Evolutionary conservation across 2,113 vertebrate genomes (phyloP), one percentile per base, ranked within the genome.

Genomic region (Tauraco erythrolophus): DNA sequence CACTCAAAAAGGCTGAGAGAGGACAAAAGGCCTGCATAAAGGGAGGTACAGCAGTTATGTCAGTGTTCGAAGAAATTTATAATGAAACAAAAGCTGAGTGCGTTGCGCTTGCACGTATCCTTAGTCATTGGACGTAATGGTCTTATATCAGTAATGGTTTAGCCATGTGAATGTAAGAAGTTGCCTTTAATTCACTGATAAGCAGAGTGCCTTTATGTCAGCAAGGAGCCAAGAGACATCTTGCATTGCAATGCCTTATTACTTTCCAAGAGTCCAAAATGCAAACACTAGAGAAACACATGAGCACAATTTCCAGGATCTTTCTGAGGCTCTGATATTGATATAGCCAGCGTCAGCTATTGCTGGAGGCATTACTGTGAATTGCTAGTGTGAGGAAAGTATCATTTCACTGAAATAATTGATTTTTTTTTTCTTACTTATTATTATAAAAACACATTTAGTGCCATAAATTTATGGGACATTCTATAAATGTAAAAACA

Each of bases 171-270:
- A 75, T 54, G 15, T 39, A 71, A 81, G 66, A 88, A 88, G 50
- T 58, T 92, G 27, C 35, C 68, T 84, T 84, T 80, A 80, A 74
- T 48, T 70, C 68, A 68, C 53, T 76, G 53, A 83, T 85, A 76
- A 85, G 66, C 31, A 66, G 35, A 82, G 62, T 84, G 54, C 31
- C 50, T 88, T 83, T 92, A 46, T 66, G 56, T 48, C 88, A 94
- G 58, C 45, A 70, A 88, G 58, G 60, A 87, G 27, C 57, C 23
- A 92, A 78, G 78, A 96, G 33, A 33, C 30, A 77, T 69, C 45
- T 70, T 93, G 28, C 77, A 76, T 50, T 94, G 65, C 74, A 90
- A 41, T 57, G 11, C 66, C 70, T 93, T 94, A 88, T 92, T 94
- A 54, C 50, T 90, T 95, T 91, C 54, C n/a, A 84, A 41, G 68